These are phyloP conservation scores for Ellobius talpinus DNA, from an alignment of 2,113 vertebrate genomes.

Conservation along the genomic window DNA sequence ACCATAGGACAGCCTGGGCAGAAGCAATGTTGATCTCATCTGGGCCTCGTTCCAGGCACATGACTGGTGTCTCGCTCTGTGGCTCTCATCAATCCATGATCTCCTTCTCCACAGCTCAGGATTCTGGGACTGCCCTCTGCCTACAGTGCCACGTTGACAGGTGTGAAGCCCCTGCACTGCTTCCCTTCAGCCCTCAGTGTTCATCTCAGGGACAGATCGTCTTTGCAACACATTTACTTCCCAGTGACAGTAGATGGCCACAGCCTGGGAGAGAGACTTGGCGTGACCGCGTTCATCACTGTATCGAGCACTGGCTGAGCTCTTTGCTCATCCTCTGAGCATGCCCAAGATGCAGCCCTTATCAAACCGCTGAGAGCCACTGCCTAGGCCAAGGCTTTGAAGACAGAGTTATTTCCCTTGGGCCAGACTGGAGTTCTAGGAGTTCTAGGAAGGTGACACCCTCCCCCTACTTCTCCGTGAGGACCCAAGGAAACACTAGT, in stretches of 20 bases:
- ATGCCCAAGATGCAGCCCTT: no score
- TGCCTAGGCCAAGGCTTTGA: background rate
- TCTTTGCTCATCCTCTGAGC: background rate
- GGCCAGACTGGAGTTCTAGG: background rate
- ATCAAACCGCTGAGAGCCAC: background rate
- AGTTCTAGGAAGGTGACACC: background rate
- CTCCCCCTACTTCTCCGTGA: background rate
- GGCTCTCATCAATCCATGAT: background rate
- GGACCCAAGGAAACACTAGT: background rate
- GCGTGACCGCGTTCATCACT: background rate
- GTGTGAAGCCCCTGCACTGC: fast-evolving
- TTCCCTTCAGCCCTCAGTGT: background rate
- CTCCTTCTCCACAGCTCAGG: background rate
- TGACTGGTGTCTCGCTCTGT: background rate
- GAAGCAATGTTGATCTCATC: background rate
- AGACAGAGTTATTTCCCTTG: slow-evolving; percentile 7
- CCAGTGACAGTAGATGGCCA: background rate
- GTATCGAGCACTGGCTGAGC: background rate
- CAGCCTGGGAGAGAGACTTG: background rate
- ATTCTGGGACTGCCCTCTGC: background rate
- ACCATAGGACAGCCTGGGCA: background rate
- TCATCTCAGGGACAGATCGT: background rate
- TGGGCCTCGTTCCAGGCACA: background rate
- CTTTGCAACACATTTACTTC: background rate
- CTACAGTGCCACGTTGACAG: background rate